Conservation (phyloP, 2,113 vertebrate genomes). For the Saguinus imperator region DNA sequence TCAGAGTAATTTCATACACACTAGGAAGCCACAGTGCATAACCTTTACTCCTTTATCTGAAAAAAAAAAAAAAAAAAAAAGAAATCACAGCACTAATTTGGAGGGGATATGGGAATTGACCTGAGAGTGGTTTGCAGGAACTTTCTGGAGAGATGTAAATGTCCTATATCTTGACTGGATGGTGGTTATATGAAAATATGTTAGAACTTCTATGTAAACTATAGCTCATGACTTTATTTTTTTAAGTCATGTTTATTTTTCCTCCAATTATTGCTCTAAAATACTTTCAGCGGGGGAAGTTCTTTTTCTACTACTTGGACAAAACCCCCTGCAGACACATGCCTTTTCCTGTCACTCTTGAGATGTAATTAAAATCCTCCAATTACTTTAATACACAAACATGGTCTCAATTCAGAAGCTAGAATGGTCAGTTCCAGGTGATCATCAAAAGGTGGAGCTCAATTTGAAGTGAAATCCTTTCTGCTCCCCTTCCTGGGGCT, state of each 20-base stretch:
- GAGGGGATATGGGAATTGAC: not conserved
- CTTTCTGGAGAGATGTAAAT: not conserved
- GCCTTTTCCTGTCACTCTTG: not conserved
- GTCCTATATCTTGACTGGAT: not conserved
- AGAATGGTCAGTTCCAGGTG: not conserved
- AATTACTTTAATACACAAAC: not conserved
- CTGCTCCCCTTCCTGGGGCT: too few relatives aligned
- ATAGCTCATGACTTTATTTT: too few relatives aligned
- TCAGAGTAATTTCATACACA: too few relatives aligned
- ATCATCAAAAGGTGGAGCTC: not conserved
- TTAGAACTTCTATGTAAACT: not conserved
- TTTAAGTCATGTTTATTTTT: not conserved
- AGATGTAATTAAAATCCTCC: not conserved
- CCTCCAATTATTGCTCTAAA: not conserved
- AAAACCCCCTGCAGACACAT: not conserved
- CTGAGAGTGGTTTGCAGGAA: not conserved
- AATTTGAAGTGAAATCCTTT: not conserved
- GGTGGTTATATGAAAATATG: not conserved
- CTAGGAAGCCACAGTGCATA: too few relatives aligned
- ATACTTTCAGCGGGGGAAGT: not conserved
- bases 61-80: too few relatives aligned
- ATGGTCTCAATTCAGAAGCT: not conserved
- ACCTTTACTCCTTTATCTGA: too few relatives aligned
- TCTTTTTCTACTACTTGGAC: not conserved
- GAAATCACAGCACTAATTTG: not conserved